Conservation (phyloP, 1,140 invertebrate genomes). For the Araneus ventricosus region DNA sequence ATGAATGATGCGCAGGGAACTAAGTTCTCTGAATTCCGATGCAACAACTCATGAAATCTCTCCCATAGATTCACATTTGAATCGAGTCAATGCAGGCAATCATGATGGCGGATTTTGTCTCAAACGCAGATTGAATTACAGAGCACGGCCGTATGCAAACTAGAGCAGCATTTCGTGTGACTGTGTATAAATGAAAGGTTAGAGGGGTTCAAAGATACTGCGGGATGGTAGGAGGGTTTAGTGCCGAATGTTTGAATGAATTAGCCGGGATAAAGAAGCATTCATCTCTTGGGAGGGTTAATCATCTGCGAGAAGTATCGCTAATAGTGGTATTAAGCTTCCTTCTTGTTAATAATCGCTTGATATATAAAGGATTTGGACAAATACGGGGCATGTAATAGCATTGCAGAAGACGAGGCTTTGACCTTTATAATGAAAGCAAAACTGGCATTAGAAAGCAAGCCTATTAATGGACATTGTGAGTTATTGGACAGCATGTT, state of each 20-base stretch:
- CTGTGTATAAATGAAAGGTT: background rate
- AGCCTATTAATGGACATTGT: too few relatives aligned
- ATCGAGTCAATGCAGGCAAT: background rate
- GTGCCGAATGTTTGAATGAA: background rate
- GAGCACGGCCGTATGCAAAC: background rate
- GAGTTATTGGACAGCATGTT: too few relatives aligned
- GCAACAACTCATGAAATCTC: background rate
- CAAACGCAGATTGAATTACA: background rate
- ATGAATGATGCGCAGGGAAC: conserved; percentile 10
- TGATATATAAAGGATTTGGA: too few relatives aligned
- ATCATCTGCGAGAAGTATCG: background rate
- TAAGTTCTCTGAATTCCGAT: background rate
- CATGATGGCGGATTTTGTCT: background rate
- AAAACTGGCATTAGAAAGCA: too few relatives aligned
- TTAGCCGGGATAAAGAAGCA: background rate
- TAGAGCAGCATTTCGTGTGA: background rate
- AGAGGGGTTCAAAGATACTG: background rate
- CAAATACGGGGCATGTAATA: too few relatives aligned
- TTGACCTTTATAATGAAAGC: too few relatives aligned
- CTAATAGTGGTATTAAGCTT: background rate
- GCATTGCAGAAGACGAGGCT: too few relatives aligned
- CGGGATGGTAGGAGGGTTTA: background rate
- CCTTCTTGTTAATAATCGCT: too few relatives aligned
- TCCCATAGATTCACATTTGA: background rate
- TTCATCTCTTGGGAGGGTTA: background rate